Percentiles rank a stretch among this genome's conserved stretches.
phyloP scores from a whole-genome alignment of 2,888 invertebrate species.

The Kryphioiulus occultus region DNA sequence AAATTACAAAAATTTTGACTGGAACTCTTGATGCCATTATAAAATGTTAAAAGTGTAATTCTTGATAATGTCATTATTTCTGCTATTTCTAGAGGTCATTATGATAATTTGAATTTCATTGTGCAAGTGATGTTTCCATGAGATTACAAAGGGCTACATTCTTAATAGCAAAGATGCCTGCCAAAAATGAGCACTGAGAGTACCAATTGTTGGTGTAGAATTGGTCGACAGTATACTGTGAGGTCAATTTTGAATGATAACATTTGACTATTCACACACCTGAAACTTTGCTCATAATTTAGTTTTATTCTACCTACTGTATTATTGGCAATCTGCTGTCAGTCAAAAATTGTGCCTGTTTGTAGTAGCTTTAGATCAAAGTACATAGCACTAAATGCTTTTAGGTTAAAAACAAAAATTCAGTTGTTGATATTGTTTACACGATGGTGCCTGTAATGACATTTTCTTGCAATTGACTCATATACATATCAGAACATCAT shows the following conservation, averaged over 20 bases:
- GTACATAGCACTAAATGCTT: neutral
- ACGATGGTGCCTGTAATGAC: neutral
- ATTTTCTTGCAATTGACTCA: neutral
- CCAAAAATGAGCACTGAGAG: neutral
- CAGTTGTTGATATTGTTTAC: no score
- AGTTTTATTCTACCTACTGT: neutral
- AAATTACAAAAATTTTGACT: no score
- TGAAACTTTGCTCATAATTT: conserved; percentile 52
- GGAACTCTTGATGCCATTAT: neutral
- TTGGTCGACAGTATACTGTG: neutral
- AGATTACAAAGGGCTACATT: neutral
- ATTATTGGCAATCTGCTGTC: neutral
- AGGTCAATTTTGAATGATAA: neutral
- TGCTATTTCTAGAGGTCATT: neutral
- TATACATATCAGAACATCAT: conserved; percentile 59
- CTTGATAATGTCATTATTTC: neutral
- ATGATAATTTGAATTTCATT: neutral
- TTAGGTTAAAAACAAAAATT: neutral
- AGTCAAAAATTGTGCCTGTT: neutral
- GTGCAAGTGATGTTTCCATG: neutral
- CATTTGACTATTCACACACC: conserved; percentile 10
- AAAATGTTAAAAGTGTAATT: neutral
- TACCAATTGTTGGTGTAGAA: neutral
- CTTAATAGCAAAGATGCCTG: neutral
- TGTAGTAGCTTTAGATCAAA: neutral